These are phyloP conservation scores for Drosophila pectinifera DNA, from an alignment of 1,140 invertebrate genomes.

Conservation along the genomic window DNA sequence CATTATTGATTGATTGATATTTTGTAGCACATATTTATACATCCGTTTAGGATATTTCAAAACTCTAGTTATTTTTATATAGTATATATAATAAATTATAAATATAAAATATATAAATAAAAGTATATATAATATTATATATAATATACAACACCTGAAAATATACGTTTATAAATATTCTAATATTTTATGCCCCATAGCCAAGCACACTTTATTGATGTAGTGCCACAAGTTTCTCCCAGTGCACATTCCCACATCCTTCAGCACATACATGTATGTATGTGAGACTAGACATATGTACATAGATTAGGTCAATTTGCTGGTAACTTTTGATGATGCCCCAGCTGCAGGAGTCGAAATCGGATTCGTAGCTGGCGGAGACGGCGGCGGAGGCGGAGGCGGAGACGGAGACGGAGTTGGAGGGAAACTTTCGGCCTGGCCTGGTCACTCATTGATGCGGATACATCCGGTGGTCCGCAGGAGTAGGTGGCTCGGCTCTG, in stretches of 20 bases:
- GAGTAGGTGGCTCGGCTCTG: neutral
- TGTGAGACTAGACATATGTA: conserved; percentile 26
- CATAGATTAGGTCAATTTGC: conserved; percentile 64
- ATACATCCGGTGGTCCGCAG: conserved; percentile 64
- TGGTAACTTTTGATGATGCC: conserved; percentile 64
- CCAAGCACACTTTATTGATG: too few relatives aligned
- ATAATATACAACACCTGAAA: too few relatives aligned
- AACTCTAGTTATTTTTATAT: too few relatives aligned
- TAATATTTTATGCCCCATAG: neutral
- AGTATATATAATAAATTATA: too few relatives aligned
- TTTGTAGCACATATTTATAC: too few relatives aligned
- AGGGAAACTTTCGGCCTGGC: conserved; percentile 59
- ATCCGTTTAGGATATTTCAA: too few relatives aligned
- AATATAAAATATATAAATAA: too few relatives aligned
- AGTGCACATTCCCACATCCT: conserved; percentile 9
- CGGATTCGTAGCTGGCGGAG: conserved; percentile 24
- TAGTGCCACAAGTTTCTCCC: too few relatives aligned
- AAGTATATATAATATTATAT: neutral
- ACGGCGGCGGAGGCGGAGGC: neutral
- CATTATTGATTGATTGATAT: too few relatives aligned
- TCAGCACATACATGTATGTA: conserved; percentile 4
- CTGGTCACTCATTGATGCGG: conserved; percentile 70
- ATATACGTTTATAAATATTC: too few relatives aligned
- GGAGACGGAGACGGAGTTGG: neutral
- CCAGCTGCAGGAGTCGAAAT: conserved; percentile 26